Evolutionary conservation across 64 coral and sea anemone species (phyloP), one percentile per base, ranked within the genome.

Genomic region (Platygyra sinensis): DNA sequence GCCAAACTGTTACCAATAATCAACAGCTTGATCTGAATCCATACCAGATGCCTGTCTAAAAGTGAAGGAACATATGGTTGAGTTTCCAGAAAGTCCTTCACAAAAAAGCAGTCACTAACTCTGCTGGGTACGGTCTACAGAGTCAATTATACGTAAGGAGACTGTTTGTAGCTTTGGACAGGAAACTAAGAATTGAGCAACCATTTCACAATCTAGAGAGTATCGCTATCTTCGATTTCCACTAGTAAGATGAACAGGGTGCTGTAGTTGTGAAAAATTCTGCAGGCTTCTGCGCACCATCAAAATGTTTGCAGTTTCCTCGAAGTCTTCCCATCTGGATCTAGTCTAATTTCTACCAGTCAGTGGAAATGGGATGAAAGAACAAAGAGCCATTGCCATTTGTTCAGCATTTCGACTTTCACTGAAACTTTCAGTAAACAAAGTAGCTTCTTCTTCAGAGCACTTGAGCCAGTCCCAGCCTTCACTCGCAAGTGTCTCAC

Each of bases 341-440:
- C n/a, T n/a, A n/a, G n/a, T n/a, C n/a, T n/a, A n/a, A n/a, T n/a
- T 4, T 27, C 13, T 17, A 62, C 17, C n/a, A 16, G 10, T 46
- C 49, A 1, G 49, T 79, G 77, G 77, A 79, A 79, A 79, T 11
- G 55, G 59, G 16, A 63, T 62, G 18, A 39, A 63, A 2, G 55
- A 81, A 62, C 29, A 81, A 62, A 81, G 15, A 62, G 55, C 8
- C 22, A 69, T 69, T 69, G 65, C 65, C 65, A 69, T 22, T 69
- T 69, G 65, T 69, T 69, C 65, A n/a, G 22, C 20, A 69, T 29
- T 69, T 69, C 24, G 22, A 69, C 65, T 69, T 27, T 69, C 65
- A 69, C 5, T 24, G 65, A 69, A 69, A 69, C 65, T 25, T n/a
- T 69, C 65, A n/a, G 10, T 10, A 69, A 69, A 69, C 6, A 69